phyloP scores from a whole-genome alignment of 2,113 vertebrate genomes.

The Podarcis raffonei region DNA sequence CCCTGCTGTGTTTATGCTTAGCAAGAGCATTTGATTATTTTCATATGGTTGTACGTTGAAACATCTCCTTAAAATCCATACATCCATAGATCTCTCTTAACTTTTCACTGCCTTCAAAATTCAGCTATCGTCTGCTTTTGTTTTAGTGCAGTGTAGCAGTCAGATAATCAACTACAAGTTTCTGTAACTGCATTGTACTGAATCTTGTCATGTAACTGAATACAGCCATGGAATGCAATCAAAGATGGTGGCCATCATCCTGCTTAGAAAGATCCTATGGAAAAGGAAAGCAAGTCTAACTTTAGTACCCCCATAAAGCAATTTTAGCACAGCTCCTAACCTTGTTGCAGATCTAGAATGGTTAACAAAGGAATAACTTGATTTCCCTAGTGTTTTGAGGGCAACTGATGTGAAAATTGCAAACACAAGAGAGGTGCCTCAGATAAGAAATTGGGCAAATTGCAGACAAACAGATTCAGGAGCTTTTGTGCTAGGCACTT shows the following conservation, averaged over 20 bases:
- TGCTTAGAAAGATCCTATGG: not conserved
- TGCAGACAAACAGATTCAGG: no score
- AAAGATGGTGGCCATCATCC: not conserved
- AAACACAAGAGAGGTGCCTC: no score
- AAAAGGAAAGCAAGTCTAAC: not conserved
- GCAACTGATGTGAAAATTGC: no score
- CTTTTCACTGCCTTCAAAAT: slow-evolving; percentile 45
- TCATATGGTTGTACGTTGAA: slow-evolving; percentile 43
- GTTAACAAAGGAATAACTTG: no score
- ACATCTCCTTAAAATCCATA: slow-evolving; percentile 38
- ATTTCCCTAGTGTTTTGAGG: no score
- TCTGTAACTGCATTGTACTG: slow-evolving; percentile 15
- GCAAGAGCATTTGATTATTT: slow-evolving; percentile 21
- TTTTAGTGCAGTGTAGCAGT: slow-evolving; percentile 20
- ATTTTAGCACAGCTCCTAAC: no score
- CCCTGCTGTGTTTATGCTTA: slow-evolving; percentile 23
- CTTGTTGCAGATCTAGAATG: no score
- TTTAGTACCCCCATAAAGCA: no score
- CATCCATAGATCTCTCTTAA: slow-evolving; percentile 2
- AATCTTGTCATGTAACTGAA: slow-evolving; percentile 29
- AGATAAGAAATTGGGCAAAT: no score
- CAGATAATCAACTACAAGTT: slow-evolving; percentile 23
- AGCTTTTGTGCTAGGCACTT: no score
- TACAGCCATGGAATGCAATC: not conserved
- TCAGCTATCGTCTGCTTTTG: slow-evolving; percentile 37